Conservation (phyloP, 2,888 invertebrate species). For the Caenorhabditis doughertyi region DNA sequence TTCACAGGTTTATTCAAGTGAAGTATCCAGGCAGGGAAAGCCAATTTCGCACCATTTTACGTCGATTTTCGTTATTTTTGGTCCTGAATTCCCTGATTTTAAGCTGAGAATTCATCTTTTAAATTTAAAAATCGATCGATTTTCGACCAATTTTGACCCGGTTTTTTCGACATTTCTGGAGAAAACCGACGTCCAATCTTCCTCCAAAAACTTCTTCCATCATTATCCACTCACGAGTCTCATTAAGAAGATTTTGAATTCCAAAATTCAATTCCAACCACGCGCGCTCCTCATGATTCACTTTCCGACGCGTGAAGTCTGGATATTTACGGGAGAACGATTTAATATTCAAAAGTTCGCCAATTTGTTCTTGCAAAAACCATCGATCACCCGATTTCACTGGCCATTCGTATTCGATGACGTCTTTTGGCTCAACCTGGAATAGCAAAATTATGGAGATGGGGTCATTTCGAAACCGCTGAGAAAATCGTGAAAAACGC, state of each 20-base stretch:
- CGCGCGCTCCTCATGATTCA: constrained; percentile 92
- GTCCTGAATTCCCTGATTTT: no score
- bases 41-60: no score
- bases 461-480: no score
- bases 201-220: no score
- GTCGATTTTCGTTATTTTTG: no score
- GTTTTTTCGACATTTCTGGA: constrained; percentile 1
- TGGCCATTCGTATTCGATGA: constrained; percentile 82
- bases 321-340: constrained; percentile 93
- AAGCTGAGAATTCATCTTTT: no score
- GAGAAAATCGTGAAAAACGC: no score
- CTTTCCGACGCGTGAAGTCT: constrained; percentile 76
- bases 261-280: constrained; percentile 88
- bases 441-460: constrained; percentile 8
- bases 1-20: no score
- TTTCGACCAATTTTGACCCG: no score
- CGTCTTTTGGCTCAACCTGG: constrained; percentile 72
- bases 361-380: constrained; percentile 91
- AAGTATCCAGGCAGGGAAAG: no score
- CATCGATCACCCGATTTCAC: constrained; percentile 79
- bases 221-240: constrained; percentile 64
- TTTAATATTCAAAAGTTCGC: constrained; percentile 94
- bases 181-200: not conserved
- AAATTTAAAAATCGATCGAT: no score
- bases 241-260: constrained; percentile 77